A percentile compares a stretch with the other conserved stretches of the same genome.
These are phyloP conservation scores for Caprella mutica DNA, from an alignment of 2,888 invertebrate genomes.

Conservation along the genomic window DNA sequence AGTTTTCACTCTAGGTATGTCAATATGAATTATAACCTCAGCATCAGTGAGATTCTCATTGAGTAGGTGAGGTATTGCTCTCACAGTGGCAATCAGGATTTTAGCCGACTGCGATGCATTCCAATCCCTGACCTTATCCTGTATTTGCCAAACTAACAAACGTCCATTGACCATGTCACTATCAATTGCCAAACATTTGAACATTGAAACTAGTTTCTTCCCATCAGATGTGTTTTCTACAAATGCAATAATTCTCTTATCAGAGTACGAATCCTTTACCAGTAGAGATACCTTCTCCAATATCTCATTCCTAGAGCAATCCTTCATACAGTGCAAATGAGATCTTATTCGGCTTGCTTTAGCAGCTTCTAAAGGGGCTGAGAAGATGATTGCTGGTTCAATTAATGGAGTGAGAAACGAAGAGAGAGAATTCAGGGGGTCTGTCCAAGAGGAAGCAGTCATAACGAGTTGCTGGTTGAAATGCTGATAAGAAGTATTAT, in stretches of 20 bases:
- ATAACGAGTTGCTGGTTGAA: constrained; percentile 18
- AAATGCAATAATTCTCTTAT: constrained; percentile 17
- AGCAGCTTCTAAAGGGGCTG: constrained; percentile 25
- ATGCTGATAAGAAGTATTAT: not conserved
- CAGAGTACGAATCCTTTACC: not conserved
- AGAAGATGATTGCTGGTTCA: constrained; percentile 22
- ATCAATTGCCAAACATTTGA: constrained; percentile 9
- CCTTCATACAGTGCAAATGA: not conserved
- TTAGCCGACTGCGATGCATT: constrained; percentile 1
- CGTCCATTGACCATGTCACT: not conserved
- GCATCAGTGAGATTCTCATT: constrained; percentile 20
- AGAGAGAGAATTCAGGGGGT: constrained; percentile 13
- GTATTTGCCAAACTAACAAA: constrained; percentile 11
- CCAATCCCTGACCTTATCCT: constrained; percentile 19
- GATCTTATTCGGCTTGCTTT: constrained; percentile 12
- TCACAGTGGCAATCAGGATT: constrained; percentile 18
- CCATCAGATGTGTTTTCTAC: constrained; percentile 8
- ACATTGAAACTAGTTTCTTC: constrained; percentile 1
- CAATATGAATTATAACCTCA: constrained; percentile 16
- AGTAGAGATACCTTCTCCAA: not conserved
- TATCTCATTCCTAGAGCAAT: not conserved
- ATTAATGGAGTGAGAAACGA: constrained; percentile 11
- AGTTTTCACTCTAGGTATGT: constrained; percentile 6
- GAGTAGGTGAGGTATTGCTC: constrained; percentile 13
- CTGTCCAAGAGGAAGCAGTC: constrained; percentile 20